Percentiles rank a stretch among this genome's conserved stretches.
These are phyloP conservation scores for Adelosebastes latens DNA, from an alignment of 2,797 vertebrate species.

Conservation along the genomic window DNA sequence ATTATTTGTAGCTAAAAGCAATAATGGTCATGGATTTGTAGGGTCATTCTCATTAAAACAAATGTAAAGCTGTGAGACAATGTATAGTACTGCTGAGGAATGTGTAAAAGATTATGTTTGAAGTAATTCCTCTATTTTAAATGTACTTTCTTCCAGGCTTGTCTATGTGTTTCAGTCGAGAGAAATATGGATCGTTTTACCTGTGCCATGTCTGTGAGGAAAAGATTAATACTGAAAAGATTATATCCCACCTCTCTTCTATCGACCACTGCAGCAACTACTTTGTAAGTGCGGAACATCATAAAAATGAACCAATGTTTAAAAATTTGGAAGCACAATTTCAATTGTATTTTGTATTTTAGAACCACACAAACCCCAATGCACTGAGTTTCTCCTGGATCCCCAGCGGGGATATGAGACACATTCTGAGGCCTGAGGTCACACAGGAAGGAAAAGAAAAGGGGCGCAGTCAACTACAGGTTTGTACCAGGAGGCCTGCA, in stretches of 20 bases:
- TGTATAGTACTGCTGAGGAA: background rate
- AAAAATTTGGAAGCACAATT: background rate
- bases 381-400: conserved; percentile 62
- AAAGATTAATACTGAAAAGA: background rate
- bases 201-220: conserved; percentile 73
- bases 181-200: background rate
- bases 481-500: conserved; percentile 11
- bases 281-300: conserved; percentile 56
- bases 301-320: background rate
- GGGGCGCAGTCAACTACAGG: conserved; percentile 26
- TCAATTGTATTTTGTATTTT: background rate
- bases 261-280: conserved; percentile 55
- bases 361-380: conserved; percentile 67
- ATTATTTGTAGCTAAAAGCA: background rate
- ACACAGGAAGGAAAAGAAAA: background rate
- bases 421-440: background rate
- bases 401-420: background rate
- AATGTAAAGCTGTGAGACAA: background rate
- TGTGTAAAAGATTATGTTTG: background rate
- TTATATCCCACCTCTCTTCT: conserved; percentile 36
- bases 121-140: background rate
- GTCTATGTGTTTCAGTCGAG: conserved; percentile 55
- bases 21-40: background rate
- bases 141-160: conserved; percentile 55
- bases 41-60: background rate